Base-by-base conservation (phyloP, 2,113 vertebrate genomes). In the Carollia perspicillata region DNA sequence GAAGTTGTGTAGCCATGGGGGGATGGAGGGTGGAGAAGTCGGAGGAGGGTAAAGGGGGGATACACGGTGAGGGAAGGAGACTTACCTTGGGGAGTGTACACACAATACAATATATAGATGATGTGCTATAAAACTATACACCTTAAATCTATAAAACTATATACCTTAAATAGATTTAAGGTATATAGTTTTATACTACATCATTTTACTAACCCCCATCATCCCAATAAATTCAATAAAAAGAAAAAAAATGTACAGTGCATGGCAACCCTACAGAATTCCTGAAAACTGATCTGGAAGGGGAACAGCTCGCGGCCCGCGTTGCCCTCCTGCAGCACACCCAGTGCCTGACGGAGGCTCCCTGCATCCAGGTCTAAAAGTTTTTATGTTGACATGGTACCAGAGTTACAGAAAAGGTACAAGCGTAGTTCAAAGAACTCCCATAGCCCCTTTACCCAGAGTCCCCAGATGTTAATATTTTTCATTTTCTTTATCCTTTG, bases 401-500 rank as follows among this genome's bases (percentile, higher is more conserved):
- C 9, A n/a, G 51, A n/a, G 69, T 95, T 81, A 65, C 40, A 92
- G 51, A 51, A 89, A 93, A 83, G 35, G 53, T 69, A 74, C 7
- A 55, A 60, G 71, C 51, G 16, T 14, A 2, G 10, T 53, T 47
- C 74, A 81, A 47, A 86, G 68, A 72, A n/a, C 55, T 78, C 40
- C 47, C 79, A 33, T 40, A 63, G 40, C 58, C 28, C 44, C 22
- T 90, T 58, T 28, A 51, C 63, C 33, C 13, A 85, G 84, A 78
- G 44, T 95, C 47, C 49, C 40, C 33, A 86, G 53, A n/a, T 66
- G 22, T 55, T 92, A 89, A 65, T 86, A 65, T 53, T 77, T 49
- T 81, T 66, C 49, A 40, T 92, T 91, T 66, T 22, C 83, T 72
- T 91, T 80, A 20, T 95, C 23, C 44, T 87, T 72, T 93, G 84